Evolutionary conservation across 23 tunicate species (phyloP), one percentile per base, ranked within the genome.

Genomic region (Pegea sp.): DNA sequence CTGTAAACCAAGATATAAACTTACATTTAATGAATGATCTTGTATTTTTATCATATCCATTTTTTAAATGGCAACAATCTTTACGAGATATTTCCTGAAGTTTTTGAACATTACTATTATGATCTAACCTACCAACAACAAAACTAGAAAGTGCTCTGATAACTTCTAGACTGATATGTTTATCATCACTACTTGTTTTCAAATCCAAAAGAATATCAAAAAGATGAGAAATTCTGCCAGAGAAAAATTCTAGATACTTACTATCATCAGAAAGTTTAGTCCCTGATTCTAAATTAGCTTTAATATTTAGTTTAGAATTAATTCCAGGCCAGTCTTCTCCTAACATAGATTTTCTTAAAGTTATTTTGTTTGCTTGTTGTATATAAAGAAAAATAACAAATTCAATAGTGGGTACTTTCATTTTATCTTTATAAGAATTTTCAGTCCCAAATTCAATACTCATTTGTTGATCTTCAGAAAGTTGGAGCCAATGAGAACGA

Each of bases 321-420:
- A 66, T 46, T 18, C 95, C 78, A 1, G 95, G 95, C 95, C 95
- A 84, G 29, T 84, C 95, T 48, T 84, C 95, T 34, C 76, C 95
- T 1, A 74, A 22, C 0, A 84, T 34, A 2, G 95, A 84, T 26
- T 49, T 84, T 57, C 95, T 54, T 22, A 73, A 52, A 4, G 95
- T 63, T 19, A 58, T 33, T 49, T 84, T 84, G 48, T 64, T 63
- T 25, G 81, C 64, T 73, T 74, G 95, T 33, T 84, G 95, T 19
- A 84, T n/a, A 51, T 30, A 84, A 32, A 84, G 54, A 84, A 69
- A 71, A 49, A 84, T 26, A 20, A 84, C 76, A 74, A 84, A 84
- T 59, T 74, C 71, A 1, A 84, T n/a, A 11, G 86, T 74, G 13
- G 80, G 58, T 3, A 84, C 95, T 25, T 55, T 24, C 69, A 84